Base-by-base conservation (phyloP, 2,113 vertebrate species). In the Otolemur garnettii region DNA sequence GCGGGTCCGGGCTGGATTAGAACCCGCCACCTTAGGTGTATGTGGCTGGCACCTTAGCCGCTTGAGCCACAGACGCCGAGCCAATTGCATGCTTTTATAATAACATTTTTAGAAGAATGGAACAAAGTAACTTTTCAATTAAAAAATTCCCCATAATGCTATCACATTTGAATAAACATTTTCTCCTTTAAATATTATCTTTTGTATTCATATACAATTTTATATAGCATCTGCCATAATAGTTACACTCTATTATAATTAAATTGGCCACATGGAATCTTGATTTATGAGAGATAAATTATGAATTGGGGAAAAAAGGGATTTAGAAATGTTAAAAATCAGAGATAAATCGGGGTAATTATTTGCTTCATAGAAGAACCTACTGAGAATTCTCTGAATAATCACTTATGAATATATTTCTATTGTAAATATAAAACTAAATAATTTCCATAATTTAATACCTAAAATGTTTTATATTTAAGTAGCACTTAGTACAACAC, bases 371-470 rank as follows among this genome's bases (percentile, higher is more conserved):
- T 35, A n/a, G 42, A 94, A 81, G 74, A 53, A 57, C 38, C 30
- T 79, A 57, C 50, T 69, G 64, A 90, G 26, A 79, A 72, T 84
- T 50, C 50, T 79, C 28, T 97, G 64, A 91, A 68, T 87, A 91
- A 85, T 18, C 4, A 83, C 38, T 90, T 72, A 90, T 30, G 62
- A 96, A 57, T 84, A 57, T 84, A 93, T 62, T 95, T 93, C 62
- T 83, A 89, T 17, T 91, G 0, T 85, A 84, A 96, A 94, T 69
- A 96, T 15, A 91, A 90, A 85, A 60, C 10, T 59, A 69, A 94
- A 71, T 68, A 87, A 89, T 59, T 45, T 59, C 50, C 4, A 91
- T 80, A 91, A 62, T 42, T 89, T 91, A 95, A 53, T 82, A 69
- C 12, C 62, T 24, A 55, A 87, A 82, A 72, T 82, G 7, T 87